phyloP scores from a whole-genome alignment of 2,888 invertebrate species.

The Dasysyrphus albostriatus region DNA sequence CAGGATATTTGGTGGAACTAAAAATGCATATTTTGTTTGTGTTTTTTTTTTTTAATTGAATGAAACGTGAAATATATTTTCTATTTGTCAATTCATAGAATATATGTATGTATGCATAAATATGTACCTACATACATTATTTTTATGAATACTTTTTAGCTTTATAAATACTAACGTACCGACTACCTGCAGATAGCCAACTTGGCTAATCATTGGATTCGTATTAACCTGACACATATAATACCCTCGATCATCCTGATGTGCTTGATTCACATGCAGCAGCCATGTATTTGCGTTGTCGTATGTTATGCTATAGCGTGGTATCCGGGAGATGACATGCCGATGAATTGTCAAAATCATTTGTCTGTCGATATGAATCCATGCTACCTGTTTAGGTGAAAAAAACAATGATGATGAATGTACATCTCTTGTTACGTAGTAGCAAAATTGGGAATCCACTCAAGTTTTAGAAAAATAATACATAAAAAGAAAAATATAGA shows the following conservation, averaged over 20 bases:
- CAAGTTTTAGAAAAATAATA: background rate
- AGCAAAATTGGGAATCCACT: background rate
- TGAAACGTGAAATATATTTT: background rate
- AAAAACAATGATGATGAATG: background rate
- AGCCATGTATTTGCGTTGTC: slow-evolving; percentile 97
- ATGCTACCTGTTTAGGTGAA: slow-evolving; percentile 89
- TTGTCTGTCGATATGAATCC: slow-evolving; percentile 97
- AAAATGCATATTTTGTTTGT: background rate
- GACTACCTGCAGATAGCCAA: slow-evolving; percentile 95
- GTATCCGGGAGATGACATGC: slow-evolving; percentile 94
- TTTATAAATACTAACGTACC: slow-evolving; percentile 88
- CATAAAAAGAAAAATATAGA: no score
- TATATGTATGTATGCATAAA: background rate
- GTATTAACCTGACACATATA: slow-evolving; percentile 89
- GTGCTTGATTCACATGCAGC: slow-evolving; percentile 94
- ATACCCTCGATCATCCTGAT: slow-evolving; percentile 95
- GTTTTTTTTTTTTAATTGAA: background rate
- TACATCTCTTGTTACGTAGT: background rate
- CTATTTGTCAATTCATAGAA: background rate
- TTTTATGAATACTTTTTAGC: no score
- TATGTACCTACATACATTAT: no score
- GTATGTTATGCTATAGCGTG: slow-evolving; percentile 95
- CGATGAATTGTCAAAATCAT: slow-evolving; percentile 97
- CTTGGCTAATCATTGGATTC: slow-evolving; percentile 97
- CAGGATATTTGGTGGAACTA: slow-evolving; percentile 97